phyloP scores from a whole-genome alignment of 2,113 vertebrate genomes.

The Anhinga anhinga region DNA sequence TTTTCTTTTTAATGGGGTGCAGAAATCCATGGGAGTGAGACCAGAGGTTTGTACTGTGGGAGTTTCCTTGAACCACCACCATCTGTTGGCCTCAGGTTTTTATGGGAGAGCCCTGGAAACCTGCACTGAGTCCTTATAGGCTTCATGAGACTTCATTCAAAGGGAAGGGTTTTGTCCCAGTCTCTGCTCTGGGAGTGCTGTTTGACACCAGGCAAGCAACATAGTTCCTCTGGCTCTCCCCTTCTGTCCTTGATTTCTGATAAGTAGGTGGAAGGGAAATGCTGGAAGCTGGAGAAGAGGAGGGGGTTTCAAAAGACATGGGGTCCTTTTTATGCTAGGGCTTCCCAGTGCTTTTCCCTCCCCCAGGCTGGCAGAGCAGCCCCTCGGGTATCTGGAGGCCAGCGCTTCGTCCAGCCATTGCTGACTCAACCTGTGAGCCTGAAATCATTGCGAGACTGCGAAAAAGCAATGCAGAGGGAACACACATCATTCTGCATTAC shows the following conservation, averaged over 20 bases:
- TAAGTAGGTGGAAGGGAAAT: background rate
- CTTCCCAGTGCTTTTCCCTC: background rate
- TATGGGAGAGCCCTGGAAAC: background rate
- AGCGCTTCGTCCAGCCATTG: fast-evolving
- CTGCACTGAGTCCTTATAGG: background rate
- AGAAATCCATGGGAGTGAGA: background rate
- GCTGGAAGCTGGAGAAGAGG: background rate
- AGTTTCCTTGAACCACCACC: background rate
- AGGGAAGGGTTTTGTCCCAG: background rate
- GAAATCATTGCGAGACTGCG: background rate
- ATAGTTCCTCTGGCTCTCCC: background rate
- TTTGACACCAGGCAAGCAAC: background rate
- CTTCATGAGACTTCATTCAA: background rate
- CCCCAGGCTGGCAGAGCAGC: background rate
- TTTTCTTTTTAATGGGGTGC: background rate
- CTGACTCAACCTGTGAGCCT: background rate
- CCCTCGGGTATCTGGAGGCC: background rate
- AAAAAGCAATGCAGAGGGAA: background rate
- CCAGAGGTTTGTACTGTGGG: background rate
- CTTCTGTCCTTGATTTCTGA: background rate
- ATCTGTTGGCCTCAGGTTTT: background rate
- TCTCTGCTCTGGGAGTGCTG: background rate
- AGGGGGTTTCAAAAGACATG: background rate
- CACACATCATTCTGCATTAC: fast-evolving
- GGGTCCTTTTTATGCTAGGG: background rate